These are phyloP conservation scores for Pectinophora gossypiella DNA, from an alignment of 1,140 invertebrate species.

Conservation along the genomic window DNA sequence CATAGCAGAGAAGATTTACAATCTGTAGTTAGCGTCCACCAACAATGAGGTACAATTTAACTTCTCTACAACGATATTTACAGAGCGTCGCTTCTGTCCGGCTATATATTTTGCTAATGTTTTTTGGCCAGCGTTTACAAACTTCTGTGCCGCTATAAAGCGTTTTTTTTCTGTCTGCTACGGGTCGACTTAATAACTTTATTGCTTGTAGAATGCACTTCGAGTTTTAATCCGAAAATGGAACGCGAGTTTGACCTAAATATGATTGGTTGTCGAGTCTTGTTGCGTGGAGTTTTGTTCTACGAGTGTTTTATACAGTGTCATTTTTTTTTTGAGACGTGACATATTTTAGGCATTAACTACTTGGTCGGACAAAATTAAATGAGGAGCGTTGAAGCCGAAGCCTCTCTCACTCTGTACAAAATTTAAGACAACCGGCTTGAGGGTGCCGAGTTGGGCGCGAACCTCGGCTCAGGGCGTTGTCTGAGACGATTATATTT, in stretches of 20 bases:
- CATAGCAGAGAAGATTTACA: conserved; percentile 42
- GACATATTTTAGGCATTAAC: no score
- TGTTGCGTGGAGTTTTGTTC: no score
- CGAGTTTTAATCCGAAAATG: conserved; percentile 41
- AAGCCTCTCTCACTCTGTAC: no score
- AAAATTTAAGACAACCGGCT: no score
- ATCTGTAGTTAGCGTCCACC: conserved; percentile 48
- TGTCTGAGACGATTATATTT: no score
- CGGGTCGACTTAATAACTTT: conserved; percentile 46
- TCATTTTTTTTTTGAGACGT: no score
- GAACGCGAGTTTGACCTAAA: conserved; percentile 11
- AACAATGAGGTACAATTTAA: conserved; percentile 55
- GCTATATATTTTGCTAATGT: conserved; percentile 45
- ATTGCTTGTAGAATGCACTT: conserved; percentile 38
- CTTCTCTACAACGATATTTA: conserved; percentile 35
- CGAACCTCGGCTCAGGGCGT: no score
- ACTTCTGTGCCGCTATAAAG: conserved; percentile 29
- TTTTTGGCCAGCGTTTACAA: conserved; percentile 43
- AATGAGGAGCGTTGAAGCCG: no score
- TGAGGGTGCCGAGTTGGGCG: no score
- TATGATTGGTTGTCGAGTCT: background rate
- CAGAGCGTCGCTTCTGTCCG: conserved; percentile 26
- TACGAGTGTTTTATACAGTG: no score
- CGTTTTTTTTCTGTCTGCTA: conserved; percentile 31
- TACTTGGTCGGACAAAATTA: no score